These are phyloP conservation scores for Drosophila peninsularis DNA, from an alignment of 2,888 invertebrate species.

Conservation along the genomic window DNA sequence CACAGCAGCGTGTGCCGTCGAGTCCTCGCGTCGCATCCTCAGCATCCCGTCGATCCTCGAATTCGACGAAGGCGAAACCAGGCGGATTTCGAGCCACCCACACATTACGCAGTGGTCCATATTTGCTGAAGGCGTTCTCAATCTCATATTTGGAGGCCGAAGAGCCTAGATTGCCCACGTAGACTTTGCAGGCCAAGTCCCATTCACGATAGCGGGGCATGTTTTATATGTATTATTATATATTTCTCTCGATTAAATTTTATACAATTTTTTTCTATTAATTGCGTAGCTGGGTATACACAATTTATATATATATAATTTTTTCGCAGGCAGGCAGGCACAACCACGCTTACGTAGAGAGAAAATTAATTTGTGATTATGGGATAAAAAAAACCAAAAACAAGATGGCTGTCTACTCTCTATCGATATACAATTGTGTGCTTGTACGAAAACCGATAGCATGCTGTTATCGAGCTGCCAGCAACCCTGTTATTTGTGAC, in stretches of 20 bases:
- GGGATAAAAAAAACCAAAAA: background rate
- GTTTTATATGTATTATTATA: background rate
- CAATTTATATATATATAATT: conserved; percentile 23
- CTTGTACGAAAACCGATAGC: background rate
- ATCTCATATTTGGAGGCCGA: conserved; percentile 94
- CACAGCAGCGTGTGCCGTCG: conserved; percentile 94
- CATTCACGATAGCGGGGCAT: conserved; percentile 88
- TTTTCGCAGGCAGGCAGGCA: conserved; percentile 32
- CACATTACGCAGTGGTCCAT: conserved; percentile 93
- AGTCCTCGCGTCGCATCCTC: conserved; percentile 92
- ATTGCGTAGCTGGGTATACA: conserved; percentile 55
- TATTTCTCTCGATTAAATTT: background rate
- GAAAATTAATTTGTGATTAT: conserved; percentile 39
- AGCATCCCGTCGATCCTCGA: conserved; percentile 93
- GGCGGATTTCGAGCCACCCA: conserved; percentile 97
- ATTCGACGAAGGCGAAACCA: conserved; percentile 95
- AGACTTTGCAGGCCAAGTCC: conserved; percentile 94
- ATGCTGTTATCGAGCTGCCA: background rate
- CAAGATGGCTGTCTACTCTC: conserved; percentile 24
- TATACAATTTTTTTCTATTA: conserved; percentile 16
- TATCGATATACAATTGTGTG: background rate
- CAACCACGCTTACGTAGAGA: conserved; percentile 55
- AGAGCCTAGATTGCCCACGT: conserved; percentile 94
- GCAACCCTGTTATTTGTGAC: conserved; percentile 45
- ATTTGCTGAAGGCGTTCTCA: conserved; percentile 93